phyloP scores from a whole-genome alignment of 2,888 invertebrate genomes.

The Teinopalpus imperialis region DNA sequence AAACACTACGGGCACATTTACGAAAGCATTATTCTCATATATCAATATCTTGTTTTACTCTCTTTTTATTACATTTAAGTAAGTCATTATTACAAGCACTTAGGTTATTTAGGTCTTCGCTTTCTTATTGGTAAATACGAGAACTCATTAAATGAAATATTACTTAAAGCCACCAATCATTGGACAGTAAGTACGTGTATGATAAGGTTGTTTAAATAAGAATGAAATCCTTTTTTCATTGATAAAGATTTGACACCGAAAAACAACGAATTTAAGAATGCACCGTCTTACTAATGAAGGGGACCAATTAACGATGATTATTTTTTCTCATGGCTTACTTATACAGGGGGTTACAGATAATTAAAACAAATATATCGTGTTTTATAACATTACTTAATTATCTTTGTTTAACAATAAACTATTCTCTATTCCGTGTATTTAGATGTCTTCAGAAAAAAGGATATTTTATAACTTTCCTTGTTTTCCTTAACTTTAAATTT shows the following conservation, averaged over 20 bases:
- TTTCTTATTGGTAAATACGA: constrained; percentile 27
- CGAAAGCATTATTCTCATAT: background rate
- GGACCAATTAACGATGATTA: constrained; percentile 79
- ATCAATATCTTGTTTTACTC: background rate
- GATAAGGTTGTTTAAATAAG: constrained; percentile 77
- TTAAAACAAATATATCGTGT: background rate
- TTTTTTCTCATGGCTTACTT: constrained; percentile 70
- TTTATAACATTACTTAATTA: too few species aligned
- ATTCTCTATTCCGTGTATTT: too few species aligned
- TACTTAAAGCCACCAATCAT: constrained; percentile 58
- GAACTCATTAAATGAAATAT: constrained; percentile 53
- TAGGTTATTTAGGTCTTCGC: constrained; percentile 4
- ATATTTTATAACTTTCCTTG: too few species aligned
- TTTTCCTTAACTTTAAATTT: too few species aligned
- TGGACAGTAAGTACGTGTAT: constrained; percentile 49
- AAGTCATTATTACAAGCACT: constrained; percentile 19
- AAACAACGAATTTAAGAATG: constrained; percentile 71
- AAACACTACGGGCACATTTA: constrained; percentile 2
- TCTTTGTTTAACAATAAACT: too few species aligned
- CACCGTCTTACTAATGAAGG: constrained; percentile 79
- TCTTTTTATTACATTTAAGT: constrained; percentile 2
- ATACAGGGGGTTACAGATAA: constrained; percentile 50
- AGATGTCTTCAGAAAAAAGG: too few species aligned
- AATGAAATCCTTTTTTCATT: constrained; percentile 79
- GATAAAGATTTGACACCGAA: constrained; percentile 79